Evolutionary conservation across 2,888 invertebrate genomes (phyloP).

Genomic region (Caenorhabditis plicata): DNA sequence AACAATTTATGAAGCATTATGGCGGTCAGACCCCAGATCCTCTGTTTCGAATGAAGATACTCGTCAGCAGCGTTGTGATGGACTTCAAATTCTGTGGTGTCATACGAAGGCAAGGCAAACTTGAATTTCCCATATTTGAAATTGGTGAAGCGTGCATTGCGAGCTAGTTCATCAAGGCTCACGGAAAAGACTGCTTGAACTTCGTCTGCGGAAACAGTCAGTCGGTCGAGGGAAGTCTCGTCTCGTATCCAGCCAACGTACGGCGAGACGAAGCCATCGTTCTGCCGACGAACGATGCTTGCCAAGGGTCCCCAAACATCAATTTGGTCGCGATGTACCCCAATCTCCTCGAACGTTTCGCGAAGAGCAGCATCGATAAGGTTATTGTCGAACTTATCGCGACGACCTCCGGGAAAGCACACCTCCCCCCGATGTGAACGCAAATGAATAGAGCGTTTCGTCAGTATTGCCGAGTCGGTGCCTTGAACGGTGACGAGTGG

Average conservation of each 20-base stretch:
- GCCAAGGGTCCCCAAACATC: slow-evolving; percentile 45
- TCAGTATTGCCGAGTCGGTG: slow-evolving; percentile 34
- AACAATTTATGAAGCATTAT: slow-evolving; percentile 47
- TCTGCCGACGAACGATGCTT: slow-evolving; percentile 32
- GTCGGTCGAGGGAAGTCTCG: slow-evolving; percentile 10
- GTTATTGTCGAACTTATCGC: slow-evolving; percentile 51
- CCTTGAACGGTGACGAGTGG: slow-evolving; percentile 36
- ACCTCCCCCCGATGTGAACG: slow-evolving; percentile 58
- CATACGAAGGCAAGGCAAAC: slow-evolving; percentile 45
- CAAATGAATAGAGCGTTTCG: slow-evolving; percentile 50
- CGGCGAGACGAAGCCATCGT: slow-evolving; percentile 39
- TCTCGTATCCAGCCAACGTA: slow-evolving; percentile 36
- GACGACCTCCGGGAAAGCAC: slow-evolving; percentile 60
- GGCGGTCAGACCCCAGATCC: slow-evolving; percentile 54
- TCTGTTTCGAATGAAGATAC: slow-evolving; percentile 26
- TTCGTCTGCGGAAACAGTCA: slow-evolving; percentile 26
- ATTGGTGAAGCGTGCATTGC: slow-evolving; percentile 34
- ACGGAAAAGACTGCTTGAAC: slow-evolving; percentile 42
- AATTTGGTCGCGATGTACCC: slow-evolving; percentile 29
- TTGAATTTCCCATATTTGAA: slow-evolving; percentile 32
- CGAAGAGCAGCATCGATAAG: slow-evolving; percentile 49
- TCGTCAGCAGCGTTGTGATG: slow-evolving; percentile 19
- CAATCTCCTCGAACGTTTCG: slow-evolving; percentile 56
- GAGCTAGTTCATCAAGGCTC: slow-evolving; percentile 42
- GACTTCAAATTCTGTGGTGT: slow-evolving; percentile 25